Conservation (phyloP, 2,113 vertebrate genomes). For the Dolichallabes microphthalmus region DNA sequence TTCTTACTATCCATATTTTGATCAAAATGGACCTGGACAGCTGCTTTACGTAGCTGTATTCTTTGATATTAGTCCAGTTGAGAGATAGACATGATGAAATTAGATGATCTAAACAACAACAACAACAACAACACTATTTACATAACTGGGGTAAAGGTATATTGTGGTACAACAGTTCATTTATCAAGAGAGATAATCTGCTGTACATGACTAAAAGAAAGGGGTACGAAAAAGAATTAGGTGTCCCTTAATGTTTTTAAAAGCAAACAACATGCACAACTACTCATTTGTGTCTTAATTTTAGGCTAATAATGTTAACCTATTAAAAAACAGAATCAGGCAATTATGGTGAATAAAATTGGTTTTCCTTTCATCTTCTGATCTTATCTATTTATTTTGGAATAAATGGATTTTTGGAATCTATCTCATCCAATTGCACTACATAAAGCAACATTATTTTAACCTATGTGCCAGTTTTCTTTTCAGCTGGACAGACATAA, state of each 20-base stretch:
- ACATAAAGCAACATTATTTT: not conserved
- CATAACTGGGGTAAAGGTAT: not conserved
- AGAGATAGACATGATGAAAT: not conserved
- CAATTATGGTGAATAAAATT: not conserved
- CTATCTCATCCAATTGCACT: not conserved
- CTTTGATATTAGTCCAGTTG: not conserved
- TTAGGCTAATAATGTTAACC: not conserved
- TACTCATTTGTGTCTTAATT: not conserved
- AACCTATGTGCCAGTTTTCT: not conserved
- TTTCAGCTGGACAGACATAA: not conserved
- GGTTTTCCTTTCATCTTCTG: not conserved
- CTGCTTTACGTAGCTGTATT: not conserved
- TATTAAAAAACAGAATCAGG: not conserved
- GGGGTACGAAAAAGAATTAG: not conserved
- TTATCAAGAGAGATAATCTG: not conserved
- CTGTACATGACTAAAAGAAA: too few species aligned
- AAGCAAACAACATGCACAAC: not conserved
- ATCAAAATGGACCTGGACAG: too few species aligned
- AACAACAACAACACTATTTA: not conserved
- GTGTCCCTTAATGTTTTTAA: not conserved
- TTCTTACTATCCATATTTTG: not conserved
- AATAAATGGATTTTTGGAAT: not conserved
- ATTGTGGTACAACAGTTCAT: not conserved
- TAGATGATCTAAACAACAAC: not conserved
- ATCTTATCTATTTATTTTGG: not conserved